phyloP scores from a whole-genome alignment of 2,113 vertebrate genomes.

The Rana temporaria region DNA sequence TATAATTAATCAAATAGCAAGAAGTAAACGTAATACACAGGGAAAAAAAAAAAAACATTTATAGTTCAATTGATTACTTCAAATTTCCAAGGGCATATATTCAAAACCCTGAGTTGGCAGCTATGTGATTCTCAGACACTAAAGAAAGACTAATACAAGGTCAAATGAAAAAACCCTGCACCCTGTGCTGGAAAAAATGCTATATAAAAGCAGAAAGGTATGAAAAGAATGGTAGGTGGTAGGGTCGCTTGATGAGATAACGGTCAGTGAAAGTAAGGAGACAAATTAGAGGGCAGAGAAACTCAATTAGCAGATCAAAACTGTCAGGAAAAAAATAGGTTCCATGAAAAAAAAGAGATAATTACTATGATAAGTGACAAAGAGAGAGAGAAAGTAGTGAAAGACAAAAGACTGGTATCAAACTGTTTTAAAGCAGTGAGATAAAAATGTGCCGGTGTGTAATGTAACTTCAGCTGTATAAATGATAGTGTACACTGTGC shows the following conservation, averaged over 20 bases:
- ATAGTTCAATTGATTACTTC: too few species aligned
- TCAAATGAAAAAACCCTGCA: slow-evolving; percentile 8
- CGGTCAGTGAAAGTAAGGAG: slow-evolving; percentile 33
- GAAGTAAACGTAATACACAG: too few species aligned
- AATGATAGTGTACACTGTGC: neutral
- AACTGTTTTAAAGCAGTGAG: slow-evolving; percentile 11
- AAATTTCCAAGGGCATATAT: too few species aligned
- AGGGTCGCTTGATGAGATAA: slow-evolving; percentile 10
- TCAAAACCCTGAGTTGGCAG: too few species aligned
- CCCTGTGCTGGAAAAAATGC: neutral
- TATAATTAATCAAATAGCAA: too few species aligned
- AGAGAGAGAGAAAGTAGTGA: neutral
- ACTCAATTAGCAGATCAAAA: slow-evolving; percentile 54
- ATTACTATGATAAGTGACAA: slow-evolving; percentile 33
- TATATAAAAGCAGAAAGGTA: slow-evolving; percentile 28
- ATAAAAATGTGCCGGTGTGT: neutral
- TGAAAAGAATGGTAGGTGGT: neutral
- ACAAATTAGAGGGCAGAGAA: slow-evolving; percentile 39
- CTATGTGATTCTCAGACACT: neutral
- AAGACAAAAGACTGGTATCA: slow-evolving; percentile 37
- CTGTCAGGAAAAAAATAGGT: slow-evolving; percentile 17
- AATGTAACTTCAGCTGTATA: slow-evolving; percentile 11
- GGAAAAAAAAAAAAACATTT: too few species aligned
- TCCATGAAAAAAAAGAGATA: slow-evolving; percentile 29
- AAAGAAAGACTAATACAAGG: slow-evolving; percentile 18